phyloP scores from a whole-genome alignment of 2,888 invertebrate species.

The Entomobrya multifasciata region DNA sequence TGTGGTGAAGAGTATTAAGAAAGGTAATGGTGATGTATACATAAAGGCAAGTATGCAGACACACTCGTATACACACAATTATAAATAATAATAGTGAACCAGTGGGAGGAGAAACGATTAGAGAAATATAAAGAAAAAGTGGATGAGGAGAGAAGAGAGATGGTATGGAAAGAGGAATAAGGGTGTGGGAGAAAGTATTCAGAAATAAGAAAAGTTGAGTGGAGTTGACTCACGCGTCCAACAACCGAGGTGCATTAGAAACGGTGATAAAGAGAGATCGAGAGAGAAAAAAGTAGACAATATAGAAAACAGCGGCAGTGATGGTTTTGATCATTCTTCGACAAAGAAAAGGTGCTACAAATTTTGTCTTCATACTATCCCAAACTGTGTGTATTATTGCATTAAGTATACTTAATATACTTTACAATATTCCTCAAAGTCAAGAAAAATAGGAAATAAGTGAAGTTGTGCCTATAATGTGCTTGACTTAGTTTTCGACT shows the following conservation, averaged over 20 bases:
- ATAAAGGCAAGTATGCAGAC: background rate
- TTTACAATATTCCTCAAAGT: too few species aligned
- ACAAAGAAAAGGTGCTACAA: background rate
- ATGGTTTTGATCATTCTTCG: constrained; percentile 29
- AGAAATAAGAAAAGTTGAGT: background rate
- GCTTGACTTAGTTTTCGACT: background rate
- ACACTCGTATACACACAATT: constrained; percentile 15
- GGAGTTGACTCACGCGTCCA: constrained; percentile 9
- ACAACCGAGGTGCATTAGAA: too few species aligned
- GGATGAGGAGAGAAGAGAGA: background rate
- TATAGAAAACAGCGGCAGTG: background rate
- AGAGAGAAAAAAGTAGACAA: background rate
- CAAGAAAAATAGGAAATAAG: background rate
- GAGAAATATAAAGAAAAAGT: constrained; percentile 17
- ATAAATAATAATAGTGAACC: constrained; percentile 42
- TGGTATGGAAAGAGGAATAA: background rate
- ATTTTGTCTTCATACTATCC: too few species aligned
- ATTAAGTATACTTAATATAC: too few species aligned
- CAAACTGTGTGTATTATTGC: too few species aligned
- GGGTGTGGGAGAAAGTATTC: background rate
- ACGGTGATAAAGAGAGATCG: background rate
- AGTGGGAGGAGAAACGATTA: constrained; percentile 27
- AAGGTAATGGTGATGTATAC: background rate
- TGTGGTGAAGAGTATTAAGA: background rate
- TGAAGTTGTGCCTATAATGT: background rate